phyloP scores from a whole-genome alignment of 1,140 invertebrate genomes.

The Drosophila rhopaloa region DNA sequence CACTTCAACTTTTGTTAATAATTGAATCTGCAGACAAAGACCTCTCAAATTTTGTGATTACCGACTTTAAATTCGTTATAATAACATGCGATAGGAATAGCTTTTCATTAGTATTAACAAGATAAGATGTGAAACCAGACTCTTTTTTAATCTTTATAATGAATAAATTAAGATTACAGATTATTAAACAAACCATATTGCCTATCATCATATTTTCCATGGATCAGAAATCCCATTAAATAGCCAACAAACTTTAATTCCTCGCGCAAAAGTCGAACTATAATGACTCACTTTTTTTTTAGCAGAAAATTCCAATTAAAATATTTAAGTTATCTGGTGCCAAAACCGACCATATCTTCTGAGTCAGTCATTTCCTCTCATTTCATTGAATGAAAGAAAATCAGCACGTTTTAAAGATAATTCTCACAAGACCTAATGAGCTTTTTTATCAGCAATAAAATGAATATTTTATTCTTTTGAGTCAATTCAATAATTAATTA shows the following conservation, averaged over 20 bases:
- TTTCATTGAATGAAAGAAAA: neutral
- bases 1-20: constrained; percentile 6
- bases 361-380: constrained; percentile 6
- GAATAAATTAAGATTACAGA: neutral
- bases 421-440: neutral
- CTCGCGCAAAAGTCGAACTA: neutral
- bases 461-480: too few relatives aligned
- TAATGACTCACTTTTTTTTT: constrained; percentile 4
- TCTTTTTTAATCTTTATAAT: neutral
- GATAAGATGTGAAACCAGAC: constrained; percentile 9
- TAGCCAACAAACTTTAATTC: neutral
- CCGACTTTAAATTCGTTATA: neutral
- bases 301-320: neutral
- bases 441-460: too few relatives aligned
- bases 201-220: too few relatives aligned
- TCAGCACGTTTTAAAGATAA: neutral
- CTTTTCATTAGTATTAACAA: neutral
- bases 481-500: too few relatives aligned
- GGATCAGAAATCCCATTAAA: too few relatives aligned
- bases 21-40: constrained; percentile 3
- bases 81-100: too few relatives aligned
- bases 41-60: neutral
- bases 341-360: neutral
- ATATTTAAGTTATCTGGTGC: neutral
- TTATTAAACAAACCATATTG: neutral